phyloP scores from a whole-genome alignment of 2,888 invertebrate genomes.

The Sarcophaga variegata region DNA sequence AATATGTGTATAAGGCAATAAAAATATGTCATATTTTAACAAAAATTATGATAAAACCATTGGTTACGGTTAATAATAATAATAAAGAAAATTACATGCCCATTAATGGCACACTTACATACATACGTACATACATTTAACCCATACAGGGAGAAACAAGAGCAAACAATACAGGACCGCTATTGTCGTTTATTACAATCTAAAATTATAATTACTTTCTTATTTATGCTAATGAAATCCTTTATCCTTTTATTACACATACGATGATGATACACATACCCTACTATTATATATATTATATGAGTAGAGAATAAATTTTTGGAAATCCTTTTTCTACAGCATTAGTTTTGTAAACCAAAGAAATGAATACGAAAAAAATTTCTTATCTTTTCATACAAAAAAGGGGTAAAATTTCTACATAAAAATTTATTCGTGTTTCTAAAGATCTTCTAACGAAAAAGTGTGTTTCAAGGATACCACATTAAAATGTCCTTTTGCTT shows the following conservation, averaged over 20 bases:
- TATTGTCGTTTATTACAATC: conserved; percentile 26
- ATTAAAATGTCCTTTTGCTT: conserved; percentile 1
- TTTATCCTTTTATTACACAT: conserved; percentile 41
- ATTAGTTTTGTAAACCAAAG: conserved; percentile 32
- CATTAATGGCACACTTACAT: conserved; percentile 53
- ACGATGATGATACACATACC: conserved; percentile 6
- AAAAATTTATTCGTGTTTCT: conserved; percentile 13
- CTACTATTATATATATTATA: background rate
- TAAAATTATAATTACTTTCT: conserved; percentile 66
- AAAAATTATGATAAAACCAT: conserved; percentile 79
- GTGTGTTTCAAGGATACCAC: conserved; percentile 16
- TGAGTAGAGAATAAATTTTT: background rate
- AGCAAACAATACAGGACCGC: background rate
- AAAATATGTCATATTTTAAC: conserved; percentile 80
- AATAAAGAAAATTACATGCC: conserved; percentile 29
- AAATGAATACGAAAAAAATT: background rate
- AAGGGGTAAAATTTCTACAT: background rate
- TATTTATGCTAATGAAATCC: conserved; percentile 68
- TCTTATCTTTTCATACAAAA: conserved; percentile 41
- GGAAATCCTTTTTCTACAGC: background rate
- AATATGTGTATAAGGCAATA: conserved; percentile 73
- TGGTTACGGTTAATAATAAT: conserved; percentile 71
- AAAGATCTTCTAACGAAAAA: conserved; percentile 3
- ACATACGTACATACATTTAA: background rate
- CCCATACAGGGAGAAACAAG: conserved; percentile 29